Base-by-base conservation (phyloP, 2,888 invertebrate species). In the Sphaerophoria rueppellii region DNA sequence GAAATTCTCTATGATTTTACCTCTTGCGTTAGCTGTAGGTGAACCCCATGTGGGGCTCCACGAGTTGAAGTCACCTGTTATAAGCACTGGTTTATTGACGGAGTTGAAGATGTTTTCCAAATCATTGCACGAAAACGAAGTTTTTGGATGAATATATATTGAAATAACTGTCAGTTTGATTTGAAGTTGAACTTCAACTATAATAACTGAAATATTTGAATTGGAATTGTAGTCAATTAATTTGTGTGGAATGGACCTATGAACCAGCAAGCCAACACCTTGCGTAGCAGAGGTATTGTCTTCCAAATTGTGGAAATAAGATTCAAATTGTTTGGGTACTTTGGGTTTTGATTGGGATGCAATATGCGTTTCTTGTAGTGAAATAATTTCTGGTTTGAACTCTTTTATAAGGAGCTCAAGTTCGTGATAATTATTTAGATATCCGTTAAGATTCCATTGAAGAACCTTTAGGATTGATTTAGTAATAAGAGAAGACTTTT, bases 321-420 rank as follows among this genome's bases (percentile, higher is more conserved):
- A 52, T 40, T 43, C 32, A 43, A 75, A 75, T 50, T 63, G 35
- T 12, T 71, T 71, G 0, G 71, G 75, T 2, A 32, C 37, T n/a
- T 50, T 5, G 32, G 43, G 32, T 40, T 9, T 16, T 24, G 14
- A 37, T 11, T 61, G 63, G 14, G 34, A 32, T 16, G 63, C 55
- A 11, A 67, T n/a, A 55, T 85, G 69, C 1, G 81, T 86, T 82
- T 87, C 77, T 65, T 86, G 82, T n/a, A 86, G 57, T 40, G 72
- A 77, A 24, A 87, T 86, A 60, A 86, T 24, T 70, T 73, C 58
- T 11, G 82, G 75, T 40, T 57, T 40, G 46, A 43, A 37, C 2
- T 67, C 50, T 67, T 54, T 54, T 6, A 67, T 54, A 11, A 54
- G 40, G 14, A 67, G 52, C 24, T 40, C 11, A 35, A 67, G 11